Evolutionary conservation across 2,113 vertebrate species (phyloP).

Genomic region (Boulengeromyrus knoepffleri): DNA sequence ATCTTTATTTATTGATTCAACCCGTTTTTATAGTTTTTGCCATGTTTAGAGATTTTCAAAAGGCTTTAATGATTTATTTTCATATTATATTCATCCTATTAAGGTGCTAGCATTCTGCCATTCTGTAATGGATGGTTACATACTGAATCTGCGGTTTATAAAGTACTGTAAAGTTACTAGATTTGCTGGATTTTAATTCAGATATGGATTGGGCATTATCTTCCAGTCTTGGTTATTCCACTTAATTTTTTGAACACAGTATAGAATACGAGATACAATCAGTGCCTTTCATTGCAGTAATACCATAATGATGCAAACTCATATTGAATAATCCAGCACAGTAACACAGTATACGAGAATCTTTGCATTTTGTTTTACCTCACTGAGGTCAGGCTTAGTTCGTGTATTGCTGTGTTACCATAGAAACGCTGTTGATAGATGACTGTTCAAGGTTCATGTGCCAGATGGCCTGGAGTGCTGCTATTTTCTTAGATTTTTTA

Average conservation of each 20-base stretch:
- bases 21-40: background rate
- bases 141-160: background rate
- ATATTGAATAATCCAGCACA: background rate
- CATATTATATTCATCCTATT: too few species aligned
- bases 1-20: background rate
- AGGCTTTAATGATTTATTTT: background rate
- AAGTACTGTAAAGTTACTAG: background rate
- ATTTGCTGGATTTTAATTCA: background rate
- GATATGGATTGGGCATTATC: background rate
- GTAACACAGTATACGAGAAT: background rate
- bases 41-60: background rate
- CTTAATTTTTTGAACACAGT: background rate
- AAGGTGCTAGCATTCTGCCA: background rate
- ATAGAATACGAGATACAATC: background rate
- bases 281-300: background rate
- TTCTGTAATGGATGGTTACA: background rate
- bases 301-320: background rate
- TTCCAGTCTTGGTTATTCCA: background rate
- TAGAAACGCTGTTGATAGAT: conserved; percentile 15
- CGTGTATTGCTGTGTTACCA: conserved; percentile 6
- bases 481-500: conserved; percentile 3
- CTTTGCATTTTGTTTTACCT: background rate
- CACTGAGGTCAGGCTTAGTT: background rate
- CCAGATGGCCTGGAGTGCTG: background rate
- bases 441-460: background rate